A percentile compares a stretch with the other conserved stretches of the same genome.
Evolutionary conservation across 2,888 invertebrate species (phyloP).

Genomic region (Scaptodrosophila latifasciaeformis): DNA sequence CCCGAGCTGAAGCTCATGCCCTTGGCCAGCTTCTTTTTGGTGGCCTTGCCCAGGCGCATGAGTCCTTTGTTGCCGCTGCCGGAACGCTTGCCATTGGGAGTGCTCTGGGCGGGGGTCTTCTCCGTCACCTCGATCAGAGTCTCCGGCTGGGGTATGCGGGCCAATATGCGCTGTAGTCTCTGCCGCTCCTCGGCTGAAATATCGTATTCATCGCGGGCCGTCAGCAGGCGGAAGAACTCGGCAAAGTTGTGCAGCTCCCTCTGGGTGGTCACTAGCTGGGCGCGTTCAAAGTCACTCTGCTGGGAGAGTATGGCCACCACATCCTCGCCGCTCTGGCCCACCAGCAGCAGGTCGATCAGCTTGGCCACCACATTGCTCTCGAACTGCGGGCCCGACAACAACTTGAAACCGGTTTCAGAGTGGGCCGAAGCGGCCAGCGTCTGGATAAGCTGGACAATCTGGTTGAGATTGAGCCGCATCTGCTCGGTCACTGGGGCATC

Average conservation of each 20-base stretch:
- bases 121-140: slow-evolving; percentile 12
- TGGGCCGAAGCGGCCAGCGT: slow-evolving; percentile 90
- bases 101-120: slow-evolving; percentile 7
- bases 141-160: slow-evolving; percentile 74
- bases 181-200: slow-evolving; percentile 74
- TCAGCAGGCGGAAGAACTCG: slow-evolving; percentile 77
- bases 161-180: slow-evolving; percentile 75
- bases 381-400: slow-evolving; percentile 80
- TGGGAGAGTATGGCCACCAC: slow-evolving; percentile 74
- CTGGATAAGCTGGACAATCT: slow-evolving; percentile 95
- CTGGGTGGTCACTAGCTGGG: slow-evolving; percentile 82
- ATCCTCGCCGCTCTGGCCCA: slow-evolving; percentile 75
- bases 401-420: slow-evolving; percentile 79
- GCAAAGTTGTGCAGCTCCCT: slow-evolving; percentile 80
- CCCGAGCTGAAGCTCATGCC: slow-evolving; percentile 72
- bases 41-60: slow-evolving; percentile 71
- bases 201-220: slow-evolving; percentile 68
- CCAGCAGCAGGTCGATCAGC: slow-evolving; percentile 82
- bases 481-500: slow-evolving; percentile 94
- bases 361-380: slow-evolving; percentile 87
- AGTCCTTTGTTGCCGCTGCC: slow-evolving; percentile 59
- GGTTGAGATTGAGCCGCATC: slow-evolving; percentile 91
- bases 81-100: slow-evolving; percentile 49
- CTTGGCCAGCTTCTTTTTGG: slow-evolving; percentile 73
- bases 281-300: slow-evolving; percentile 78